phyloP scores from a whole-genome alignment of 2,888 invertebrate genomes.

The Pyrgus malvae region DNA sequence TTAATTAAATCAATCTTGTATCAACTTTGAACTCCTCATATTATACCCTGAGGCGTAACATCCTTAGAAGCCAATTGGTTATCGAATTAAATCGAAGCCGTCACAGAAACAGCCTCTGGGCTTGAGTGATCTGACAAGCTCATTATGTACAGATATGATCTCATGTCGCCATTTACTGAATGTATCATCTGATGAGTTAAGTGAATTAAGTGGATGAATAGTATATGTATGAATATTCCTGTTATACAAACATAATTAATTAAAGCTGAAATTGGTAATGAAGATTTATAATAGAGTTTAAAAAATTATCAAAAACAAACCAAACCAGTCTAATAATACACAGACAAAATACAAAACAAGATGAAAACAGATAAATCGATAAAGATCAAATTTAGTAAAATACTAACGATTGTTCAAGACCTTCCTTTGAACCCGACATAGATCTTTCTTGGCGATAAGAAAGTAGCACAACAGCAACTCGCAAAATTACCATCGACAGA shows the following conservation, averaged over 20 bases:
- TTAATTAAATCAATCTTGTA: neutral
- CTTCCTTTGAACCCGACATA: constrained; percentile 7
- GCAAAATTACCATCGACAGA: constrained; percentile 22
- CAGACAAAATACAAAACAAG: neutral
- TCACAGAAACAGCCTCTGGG: constrained; percentile 15
- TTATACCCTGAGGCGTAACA: constrained; percentile 2
- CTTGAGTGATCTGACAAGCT: constrained; percentile 11
- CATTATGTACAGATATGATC: constrained; percentile 4
- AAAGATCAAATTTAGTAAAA: neutral
- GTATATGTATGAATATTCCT: too few species aligned
- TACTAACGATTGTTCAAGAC: neutral
- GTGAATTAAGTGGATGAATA: neutral
- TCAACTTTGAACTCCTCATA: neutral
- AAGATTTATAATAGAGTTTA: too few species aligned
- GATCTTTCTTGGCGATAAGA: constrained; percentile 3
- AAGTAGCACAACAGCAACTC: constrained; percentile 1
- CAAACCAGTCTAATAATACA: neutral
- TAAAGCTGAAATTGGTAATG: too few species aligned
- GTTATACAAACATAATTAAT: too few species aligned
- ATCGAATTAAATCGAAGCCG: constrained; percentile 8
- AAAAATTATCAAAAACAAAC: neutral
- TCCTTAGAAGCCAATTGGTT: constrained; percentile 1
- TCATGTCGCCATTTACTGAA: neutral
- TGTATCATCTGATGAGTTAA: neutral
- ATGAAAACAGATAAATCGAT: neutral